Base-by-base conservation (phyloP, 2,797 vertebrate species). In the Choloepus didactylus region DNA sequence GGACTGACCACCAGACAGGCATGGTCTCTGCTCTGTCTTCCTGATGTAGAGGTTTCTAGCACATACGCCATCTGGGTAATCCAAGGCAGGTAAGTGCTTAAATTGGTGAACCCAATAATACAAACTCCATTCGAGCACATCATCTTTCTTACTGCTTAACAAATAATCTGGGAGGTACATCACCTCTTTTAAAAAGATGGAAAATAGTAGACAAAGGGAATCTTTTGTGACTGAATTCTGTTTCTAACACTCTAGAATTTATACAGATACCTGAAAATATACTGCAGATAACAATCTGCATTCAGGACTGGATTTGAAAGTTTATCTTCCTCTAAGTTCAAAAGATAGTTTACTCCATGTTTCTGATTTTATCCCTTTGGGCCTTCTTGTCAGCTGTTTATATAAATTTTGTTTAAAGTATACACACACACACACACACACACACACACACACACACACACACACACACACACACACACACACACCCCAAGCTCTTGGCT, bases 181-280 rank as follows among this genome's bases (percentile, higher is more conserved):
- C 18, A 46, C n/a, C 82, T 75, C 75, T 72, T 87, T 89, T 62
- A 60, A 87, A 83, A 91, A 73, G 84, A 77, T 12, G 41, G 70
- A 18, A 94, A 93, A 87, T 6, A 0, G 2, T 4, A 8, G 6
- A 38, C 44, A n/a, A 51, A 19, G 23, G 12, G 25, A 88, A 64
- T 7, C 29, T 92, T 60, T 66, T 56, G 14, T 92, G 64, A 77
- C 59, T 92, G 49, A 60, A 41, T 79, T 69, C 84, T 93, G 35
- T 62, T 81, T 54, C n/a, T 75, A 77, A 95, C 35, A 59, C 49
- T 51, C 79, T 19, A 80, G 46, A 94, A 87, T 87, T 83, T 59
- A 89, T 19, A 38, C 1, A 31, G 15, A 67, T 19, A 94, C 49
- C 64, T 75, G 73, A 90, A 86, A 92, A 80, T 41, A 81, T 1